phyloP scores from a whole-genome alignment of 35 echinoderm and acorn worm species.

The Anneissia japonica region DNA sequence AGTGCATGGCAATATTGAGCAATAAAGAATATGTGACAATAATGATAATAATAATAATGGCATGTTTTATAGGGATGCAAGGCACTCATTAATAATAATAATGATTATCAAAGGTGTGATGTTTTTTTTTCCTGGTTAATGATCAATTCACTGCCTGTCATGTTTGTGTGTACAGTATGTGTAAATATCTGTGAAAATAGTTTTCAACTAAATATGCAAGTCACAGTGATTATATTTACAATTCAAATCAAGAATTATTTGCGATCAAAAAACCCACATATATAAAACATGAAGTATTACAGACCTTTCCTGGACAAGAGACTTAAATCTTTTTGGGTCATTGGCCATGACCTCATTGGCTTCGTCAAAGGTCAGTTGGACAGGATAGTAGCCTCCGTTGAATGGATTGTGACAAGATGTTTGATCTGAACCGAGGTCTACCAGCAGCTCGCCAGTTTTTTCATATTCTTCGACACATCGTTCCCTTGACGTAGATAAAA shows the following conservation, averaged over 20 bases:
- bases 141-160: too few relatives aligned
- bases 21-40: too few relatives aligned
- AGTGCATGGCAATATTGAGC: background rate
- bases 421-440: conserved; percentile 90
- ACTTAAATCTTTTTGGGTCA: conserved; percentile 65
- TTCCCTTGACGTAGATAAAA: too few relatives aligned
- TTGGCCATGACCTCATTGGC: conserved; percentile 71
- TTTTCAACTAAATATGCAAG: too few relatives aligned
- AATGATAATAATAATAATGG: too few relatives aligned
- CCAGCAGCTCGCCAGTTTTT: conserved; percentile 73
- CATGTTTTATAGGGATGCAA: too few relatives aligned
- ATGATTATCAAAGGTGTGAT: too few relatives aligned
- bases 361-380: conserved; percentile 80
- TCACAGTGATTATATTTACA: background rate
- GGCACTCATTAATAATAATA: too few relatives aligned
- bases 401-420: conserved; percentile 97
- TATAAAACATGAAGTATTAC: background rate
- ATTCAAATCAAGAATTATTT: background rate
- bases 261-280: background rate
- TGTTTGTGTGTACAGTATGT: too few relatives aligned
- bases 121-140: too few relatives aligned
- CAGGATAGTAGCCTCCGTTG: conserved; percentile 94
- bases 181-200: too few relatives aligned
- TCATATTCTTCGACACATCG: conserved; percentile 66
- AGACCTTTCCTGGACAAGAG: conserved; percentile 84